Evolutionary conservation across 2,797 vertebrate genomes (phyloP), one percentile per base, ranked within the genome.

Genomic region (Acomys russatus): DNA sequence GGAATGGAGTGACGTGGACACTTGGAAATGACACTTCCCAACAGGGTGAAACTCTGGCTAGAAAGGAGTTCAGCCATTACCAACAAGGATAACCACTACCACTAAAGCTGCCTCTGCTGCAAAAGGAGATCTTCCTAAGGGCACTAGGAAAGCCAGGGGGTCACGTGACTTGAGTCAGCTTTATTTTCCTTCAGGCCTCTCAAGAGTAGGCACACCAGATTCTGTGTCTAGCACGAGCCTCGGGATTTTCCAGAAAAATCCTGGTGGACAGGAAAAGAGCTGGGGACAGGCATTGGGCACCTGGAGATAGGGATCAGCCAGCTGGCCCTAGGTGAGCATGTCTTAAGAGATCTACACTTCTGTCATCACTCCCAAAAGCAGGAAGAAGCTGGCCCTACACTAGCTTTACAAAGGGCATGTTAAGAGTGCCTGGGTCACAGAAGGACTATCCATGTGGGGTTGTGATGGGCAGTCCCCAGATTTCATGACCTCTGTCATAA

Each of bases 1-100:
- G 51, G 49, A 17, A 76, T 66, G 78, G 35, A 79, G 9, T 73
- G 71, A 64, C 23, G 6, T 12, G 20, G 61, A 70, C 56, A 59
- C 63, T 90, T 78, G 78, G 86, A 54, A 84, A 44, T 64, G 88
- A 64, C 33, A 83, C 64, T 56, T 95, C 38, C 78, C 73, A 76
- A n/a, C 5, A 56, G 25, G 63, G 54, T 80, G 59, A 94, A 83
- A 92, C 79, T 74, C 71, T 88, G 64, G 68, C 51, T 20, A 83
- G 56, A 84, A 83, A 44, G 56, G 18, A 68, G 8, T 79, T 90
- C 66, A 88, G 84, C 28, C 22, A 56, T 7, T 25, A 68, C 74
- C 64, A 28, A 85, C 7, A 66, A 78, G 66, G 51, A 54, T 20
- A 84, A 64, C n/a, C 70, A 22, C 20, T 82, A 49, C 49, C 35